A percentile compares a stretch with the other conserved stretches of the same genome.
phyloP scores from a whole-genome alignment of 2,888 invertebrate species.

The Pecten maximus region DNA sequence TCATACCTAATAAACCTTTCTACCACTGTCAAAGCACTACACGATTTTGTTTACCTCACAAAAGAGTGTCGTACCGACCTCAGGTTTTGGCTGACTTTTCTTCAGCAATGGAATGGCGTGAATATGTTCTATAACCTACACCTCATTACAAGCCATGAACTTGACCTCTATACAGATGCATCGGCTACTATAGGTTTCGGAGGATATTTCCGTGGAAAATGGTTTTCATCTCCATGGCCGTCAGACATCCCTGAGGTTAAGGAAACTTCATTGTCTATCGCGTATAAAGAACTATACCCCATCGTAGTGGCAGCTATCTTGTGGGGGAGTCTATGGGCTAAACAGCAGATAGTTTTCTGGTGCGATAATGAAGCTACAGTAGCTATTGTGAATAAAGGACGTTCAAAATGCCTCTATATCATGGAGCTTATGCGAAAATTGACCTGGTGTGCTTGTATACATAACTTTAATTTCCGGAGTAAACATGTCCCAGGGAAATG shows the following conservation, averaged over 20 bases:
- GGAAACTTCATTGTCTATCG: conserved; percentile 38
- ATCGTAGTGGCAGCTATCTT: conserved; percentile 50
- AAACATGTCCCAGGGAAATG: conserved; percentile 39
- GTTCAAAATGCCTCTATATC: conserved; percentile 40
- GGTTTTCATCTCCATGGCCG: conserved; percentile 46
- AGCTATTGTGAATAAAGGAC: conserved; percentile 38
- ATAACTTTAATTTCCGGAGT: conserved; percentile 35
- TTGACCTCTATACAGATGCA: conserved; percentile 48
- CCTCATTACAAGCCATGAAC: neutral
- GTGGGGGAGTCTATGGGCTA: conserved; percentile 44
- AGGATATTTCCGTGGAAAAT: conserved; percentile 48
- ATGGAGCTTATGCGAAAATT: conserved; percentile 40
- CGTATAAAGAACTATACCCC: conserved; percentile 49
- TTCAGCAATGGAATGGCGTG: neutral
- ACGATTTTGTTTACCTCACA: conserved; percentile 41
- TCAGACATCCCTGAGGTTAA: neutral
- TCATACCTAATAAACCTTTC: conserved; percentile 39
- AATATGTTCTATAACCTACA: neutral
- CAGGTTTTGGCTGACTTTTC: neutral
- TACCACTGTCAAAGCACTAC: conserved; percentile 30
- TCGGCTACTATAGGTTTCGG: conserved; percentile 48
- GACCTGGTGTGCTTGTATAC: conserved; percentile 41
- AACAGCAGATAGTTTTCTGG: conserved; percentile 40
- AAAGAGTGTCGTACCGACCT: conserved; percentile 4
- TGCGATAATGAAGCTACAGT: conserved; percentile 53